Conservation (phyloP, 2,888 invertebrate genomes). For the Erebia aethiops region DNA sequence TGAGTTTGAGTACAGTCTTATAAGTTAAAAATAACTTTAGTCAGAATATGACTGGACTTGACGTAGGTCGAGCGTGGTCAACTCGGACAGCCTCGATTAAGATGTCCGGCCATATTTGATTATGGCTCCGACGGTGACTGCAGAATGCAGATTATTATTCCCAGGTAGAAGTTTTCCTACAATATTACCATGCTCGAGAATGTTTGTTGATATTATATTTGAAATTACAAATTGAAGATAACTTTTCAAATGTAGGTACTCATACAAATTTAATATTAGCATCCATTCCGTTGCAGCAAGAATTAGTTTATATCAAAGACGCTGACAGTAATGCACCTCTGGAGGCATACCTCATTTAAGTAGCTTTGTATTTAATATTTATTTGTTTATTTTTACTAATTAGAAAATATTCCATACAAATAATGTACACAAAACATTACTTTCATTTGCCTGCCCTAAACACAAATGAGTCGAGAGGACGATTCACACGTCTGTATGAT, state of each 20-base stretch:
- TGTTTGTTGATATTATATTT: neutral
- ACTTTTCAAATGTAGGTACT: neutral
- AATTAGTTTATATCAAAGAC: too few species aligned
- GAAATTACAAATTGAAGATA: neutral
- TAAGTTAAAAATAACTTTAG: too few species aligned
- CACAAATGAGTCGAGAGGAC: neutral
- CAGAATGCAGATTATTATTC: conserved; percentile 1
- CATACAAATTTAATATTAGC: too few species aligned
- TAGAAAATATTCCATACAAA: neutral
- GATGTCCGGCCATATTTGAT: conserved; percentile 12
- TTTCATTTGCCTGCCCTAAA: neutral
- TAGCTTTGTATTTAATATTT: too few species aligned
- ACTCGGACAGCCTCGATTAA: conserved; percentile 3
- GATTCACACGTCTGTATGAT: conserved; percentile 59
- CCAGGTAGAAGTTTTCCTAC: neutral
- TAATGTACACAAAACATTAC: neutral
- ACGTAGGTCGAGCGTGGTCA: neutral
- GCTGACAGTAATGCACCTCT: too few species aligned
- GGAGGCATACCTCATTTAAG: neutral
- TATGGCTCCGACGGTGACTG: conserved; percentile 4
- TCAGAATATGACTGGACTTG: neutral
- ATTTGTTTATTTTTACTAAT: neutral
- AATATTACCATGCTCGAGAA: conserved; percentile 5
- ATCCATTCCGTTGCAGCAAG: too few species aligned
- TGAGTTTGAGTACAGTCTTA: too few species aligned